Base-by-base conservation (phyloP, 2,888 invertebrate genomes). In the Dugesia japonica region DNA sequence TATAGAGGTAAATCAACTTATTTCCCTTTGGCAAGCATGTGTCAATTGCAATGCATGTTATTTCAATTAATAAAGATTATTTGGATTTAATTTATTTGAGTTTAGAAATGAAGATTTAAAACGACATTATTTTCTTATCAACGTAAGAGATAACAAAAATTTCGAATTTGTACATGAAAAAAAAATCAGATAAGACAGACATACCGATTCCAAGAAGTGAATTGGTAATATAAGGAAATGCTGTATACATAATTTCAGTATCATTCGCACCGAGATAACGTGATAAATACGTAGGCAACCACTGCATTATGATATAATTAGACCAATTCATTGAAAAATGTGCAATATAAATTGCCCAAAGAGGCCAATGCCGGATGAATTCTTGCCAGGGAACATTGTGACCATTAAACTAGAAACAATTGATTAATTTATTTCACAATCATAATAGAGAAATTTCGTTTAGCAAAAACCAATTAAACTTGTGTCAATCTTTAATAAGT, bases 301-400 rank as follows among this genome's bases (percentile, higher is more conserved):
- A 90, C 82, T 89, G 89, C 89, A 90, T 89, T 80, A 90, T 89
- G 79, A 90, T 89, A 81, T 90, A 90, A 81, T 89, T 89, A 75
- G 89, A 89, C 90, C 90, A 90, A 83, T 90, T 90, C 90, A 90
- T 90, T 28, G 89, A 88, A 83, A 90, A 90, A 84, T 90, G 90
- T 33, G 90, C 89, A 77, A 88, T 87, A 81, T 90, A 90, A 79
- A 90, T 87, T 1, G 89, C 88, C 89, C 89, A 89, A 28, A 90
- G 83, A 0, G 89, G 88, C 88, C 89, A 89, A 20, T 89, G 88
- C 56, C 87, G 83, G 71, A 90, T 84, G 80, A 89, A 89, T 82
- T 89, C 89, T 17, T 86, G 86, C 89, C 89, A 89, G 42, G 87
- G 84, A 72, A 88, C 87, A 81, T 86, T 88, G 78, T 87, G 85